Percentiles rank a stretch among this genome's conserved stretches.
phyloP scores from a whole-genome alignment of 2,888 invertebrate species.

The Chaetogeoica ovagalla region DNA sequence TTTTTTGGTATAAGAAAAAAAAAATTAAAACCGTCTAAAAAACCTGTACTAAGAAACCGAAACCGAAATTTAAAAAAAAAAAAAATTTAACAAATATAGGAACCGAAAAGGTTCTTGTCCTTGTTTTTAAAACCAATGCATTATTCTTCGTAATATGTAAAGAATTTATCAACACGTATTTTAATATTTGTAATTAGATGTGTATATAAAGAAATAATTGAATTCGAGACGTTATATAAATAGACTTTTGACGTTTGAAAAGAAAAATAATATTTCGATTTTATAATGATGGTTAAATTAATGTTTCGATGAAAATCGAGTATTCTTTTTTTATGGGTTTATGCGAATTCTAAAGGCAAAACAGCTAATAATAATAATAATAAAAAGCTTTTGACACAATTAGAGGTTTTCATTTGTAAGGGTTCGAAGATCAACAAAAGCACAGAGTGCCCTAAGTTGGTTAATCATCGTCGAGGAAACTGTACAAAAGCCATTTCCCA shows the following conservation, averaged over 20 bases:
- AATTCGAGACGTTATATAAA: background rate
- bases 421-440: conserved; percentile 52
- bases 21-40: no score
- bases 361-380: conserved; percentile 52
- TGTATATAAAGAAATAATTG: background rate
- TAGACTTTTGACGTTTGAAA: background rate
- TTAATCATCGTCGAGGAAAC: conserved; percentile 50
- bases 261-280: conserved; percentile 12
- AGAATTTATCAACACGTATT: background rate
- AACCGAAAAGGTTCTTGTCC: no score
- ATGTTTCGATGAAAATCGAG: conserved; percentile 30
- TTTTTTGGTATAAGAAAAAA: no score
- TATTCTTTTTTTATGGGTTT: conserved; percentile 48
- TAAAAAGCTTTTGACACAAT: conserved; percentile 53
- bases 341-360: conserved; percentile 37
- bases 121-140: no score
- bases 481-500: conserved; percentile 50
- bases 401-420: conserved; percentile 52
- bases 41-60: no score
- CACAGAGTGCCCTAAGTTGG: conserved; percentile 52
- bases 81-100: no score
- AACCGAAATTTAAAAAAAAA: no score
- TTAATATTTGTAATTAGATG: background rate
- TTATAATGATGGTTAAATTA: conserved; percentile 30
- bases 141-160: background rate